phyloP scores from a whole-genome alignment of 2,113 vertebrate species.

The Labrus mixtus region DNA sequence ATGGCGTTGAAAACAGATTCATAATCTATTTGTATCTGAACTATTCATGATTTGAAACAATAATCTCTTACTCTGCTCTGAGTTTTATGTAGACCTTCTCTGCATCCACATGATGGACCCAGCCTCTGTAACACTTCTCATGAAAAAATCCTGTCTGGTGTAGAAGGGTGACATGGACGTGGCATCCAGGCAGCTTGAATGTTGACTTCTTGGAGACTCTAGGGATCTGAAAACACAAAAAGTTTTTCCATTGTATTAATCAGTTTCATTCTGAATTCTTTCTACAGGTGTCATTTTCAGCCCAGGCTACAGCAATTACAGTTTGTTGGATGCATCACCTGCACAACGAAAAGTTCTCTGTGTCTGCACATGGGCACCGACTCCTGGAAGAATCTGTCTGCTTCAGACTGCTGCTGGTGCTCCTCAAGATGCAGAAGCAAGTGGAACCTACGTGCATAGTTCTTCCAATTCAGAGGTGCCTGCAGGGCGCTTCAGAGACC shows the following conservation, averaged over 20 bases:
- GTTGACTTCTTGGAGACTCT: constrained; percentile 86
- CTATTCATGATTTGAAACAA: background rate
- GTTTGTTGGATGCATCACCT: constrained; percentile 64
- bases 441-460: constrained; percentile 83
- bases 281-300: background rate
- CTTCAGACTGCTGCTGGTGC: constrained; percentile 86
- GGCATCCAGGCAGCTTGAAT: constrained; percentile 82
- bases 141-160: background rate
- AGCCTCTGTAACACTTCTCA: constrained; percentile 70
- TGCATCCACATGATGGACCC: constrained; percentile 84
- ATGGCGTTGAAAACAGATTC: background rate
- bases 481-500: constrained; percentile 63
- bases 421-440: constrained; percentile 90
- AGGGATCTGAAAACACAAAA: constrained; percentile 78
- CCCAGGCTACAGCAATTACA: no score
- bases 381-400: constrained; percentile 83
- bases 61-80: constrained; percentile 75
- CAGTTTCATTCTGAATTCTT: background rate
- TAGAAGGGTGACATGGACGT: constrained; percentile 74
- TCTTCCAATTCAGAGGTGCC: constrained; percentile 70
- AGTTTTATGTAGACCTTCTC: constrained; percentile 86
- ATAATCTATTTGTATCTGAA: background rate
- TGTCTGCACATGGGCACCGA: constrained; percentile 78
- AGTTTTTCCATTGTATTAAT: background rate
- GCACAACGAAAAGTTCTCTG: constrained; percentile 78